These are phyloP conservation scores for Halichondria panicea DNA, from an alignment of 37 sponge, comb jelly and placozoan genomes.

Conservation along the genomic window DNA sequence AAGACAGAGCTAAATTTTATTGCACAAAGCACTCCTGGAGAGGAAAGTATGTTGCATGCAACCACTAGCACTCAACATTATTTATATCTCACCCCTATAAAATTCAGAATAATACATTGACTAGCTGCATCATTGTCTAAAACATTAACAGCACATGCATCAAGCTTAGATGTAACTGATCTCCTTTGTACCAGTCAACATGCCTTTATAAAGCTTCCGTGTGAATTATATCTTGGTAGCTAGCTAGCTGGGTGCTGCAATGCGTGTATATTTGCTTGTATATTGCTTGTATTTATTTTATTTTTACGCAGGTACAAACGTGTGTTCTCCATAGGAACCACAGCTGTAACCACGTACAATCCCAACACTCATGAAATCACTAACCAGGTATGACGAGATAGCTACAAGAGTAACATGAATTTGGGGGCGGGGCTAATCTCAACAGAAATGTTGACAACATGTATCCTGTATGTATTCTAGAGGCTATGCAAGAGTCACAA, in stretches of 20 bases:
- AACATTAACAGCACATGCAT: too few species aligned
- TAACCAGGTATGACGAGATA: slow-evolving; percentile 90
- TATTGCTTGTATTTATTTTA: background rate
- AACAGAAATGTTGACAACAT: too few species aligned
- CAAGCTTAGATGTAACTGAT: too few species aligned
- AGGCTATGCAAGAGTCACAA: too few species aligned
- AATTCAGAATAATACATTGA: background rate
- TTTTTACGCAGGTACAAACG: slow-evolving; percentile 80
- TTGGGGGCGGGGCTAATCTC: too few species aligned
- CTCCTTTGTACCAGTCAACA: too few species aligned
- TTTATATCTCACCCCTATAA: background rate
- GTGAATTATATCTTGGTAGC: too few species aligned
- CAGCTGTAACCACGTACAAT: slow-evolving; percentile 86
- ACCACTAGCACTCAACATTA: background rate
- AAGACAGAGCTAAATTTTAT: slow-evolving; percentile 85
- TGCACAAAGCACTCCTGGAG: slow-evolving; percentile 95
- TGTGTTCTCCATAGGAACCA: slow-evolving; percentile 86
- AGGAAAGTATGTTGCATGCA: slow-evolving; percentile 81
- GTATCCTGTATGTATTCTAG: too few species aligned
- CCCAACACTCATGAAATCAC: slow-evolving; percentile 88
- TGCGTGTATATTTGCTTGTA: too few species aligned
- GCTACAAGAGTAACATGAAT: too few species aligned
- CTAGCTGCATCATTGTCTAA: background rate
- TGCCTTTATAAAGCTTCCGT: too few species aligned
- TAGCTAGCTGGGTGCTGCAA: too few species aligned